Base-by-base conservation (phyloP, 2,797 vertebrate species). In the Tapera naevia region DNA sequence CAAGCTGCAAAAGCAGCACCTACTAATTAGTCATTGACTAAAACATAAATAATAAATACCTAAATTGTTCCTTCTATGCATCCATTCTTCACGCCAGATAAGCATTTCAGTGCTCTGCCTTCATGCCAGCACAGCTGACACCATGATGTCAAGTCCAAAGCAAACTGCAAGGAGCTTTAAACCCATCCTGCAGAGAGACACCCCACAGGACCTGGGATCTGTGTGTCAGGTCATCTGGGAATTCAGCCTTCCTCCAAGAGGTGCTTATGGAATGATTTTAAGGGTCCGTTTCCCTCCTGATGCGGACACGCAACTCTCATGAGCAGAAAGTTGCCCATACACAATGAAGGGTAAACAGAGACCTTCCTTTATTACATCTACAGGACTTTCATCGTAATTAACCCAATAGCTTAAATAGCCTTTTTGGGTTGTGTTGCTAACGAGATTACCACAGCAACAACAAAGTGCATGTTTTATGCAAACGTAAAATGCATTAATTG, bases 11-110 rank as follows among this genome's bases (percentile, higher is more conserved):
- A 99, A 98, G 98, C 99, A 99, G 99, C 99, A 98, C 98, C 97
- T 98, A 98, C 98, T 98, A 98, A 99, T 99, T 99, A 99, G 99
- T 99, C 99, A 99, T 98, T 98, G 99, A 99, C 99, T 99, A 99
- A 99, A 99, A 98, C 98, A 98, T 98, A 99, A 98, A 99, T 99
- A 99, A 99, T 99, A 99, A 99, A 99, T 99, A 99, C 95, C 96
- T 97, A 98, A 96, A 94, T 98, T 97, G 97, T 97, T 97, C 97
- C 97, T 98, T 98, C 98, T 97, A 97, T 91, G 76, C 65, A 72
- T 96, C 94, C 95, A 82, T 96, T 98, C 69, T 48, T 91, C 46
- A 87, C 94, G 97, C 97, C 94, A 91, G 86, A 86, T 76, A 88
- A 98, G 98, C 97, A 56, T 89, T 94, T 97, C 91, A 94, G 97